Evolutionary conservation across 2,797 vertebrate species (phyloP).

Genomic region (Dromococcyx pavoninus): DNA sequence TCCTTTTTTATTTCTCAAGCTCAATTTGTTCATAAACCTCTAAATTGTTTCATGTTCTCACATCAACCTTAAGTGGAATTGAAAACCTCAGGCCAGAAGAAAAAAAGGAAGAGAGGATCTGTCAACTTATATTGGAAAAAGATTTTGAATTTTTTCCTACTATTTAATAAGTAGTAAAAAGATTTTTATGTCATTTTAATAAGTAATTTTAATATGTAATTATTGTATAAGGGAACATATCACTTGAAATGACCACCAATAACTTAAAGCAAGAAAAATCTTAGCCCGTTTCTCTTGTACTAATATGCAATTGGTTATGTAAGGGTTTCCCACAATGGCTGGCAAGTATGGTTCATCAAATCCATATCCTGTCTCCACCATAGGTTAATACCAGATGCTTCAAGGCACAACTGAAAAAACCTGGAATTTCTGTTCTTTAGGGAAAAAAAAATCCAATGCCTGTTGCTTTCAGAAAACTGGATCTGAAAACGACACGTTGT

Average conservation of each 20-base stretch:
- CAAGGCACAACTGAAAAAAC: not conserved
- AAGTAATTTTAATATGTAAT: not conserved
- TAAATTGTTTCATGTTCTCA: not conserved
- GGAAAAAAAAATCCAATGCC: not conserved
- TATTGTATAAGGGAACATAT: not conserved
- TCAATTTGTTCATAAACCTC: not conserved
- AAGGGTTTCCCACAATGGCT: not conserved
- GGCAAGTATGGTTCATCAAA: not conserved
- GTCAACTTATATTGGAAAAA: not conserved
- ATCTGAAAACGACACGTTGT: not conserved
- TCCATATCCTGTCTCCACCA: fast-evolving
- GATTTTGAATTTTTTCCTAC: not conserved
- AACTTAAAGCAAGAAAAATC: not conserved
- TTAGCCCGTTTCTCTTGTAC: not conserved
- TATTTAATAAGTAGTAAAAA: not conserved
- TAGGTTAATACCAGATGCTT: not conserved
- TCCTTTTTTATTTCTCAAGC: not conserved
- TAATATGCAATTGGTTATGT: not conserved
- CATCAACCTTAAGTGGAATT: not conserved
- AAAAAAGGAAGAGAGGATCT: not conserved
- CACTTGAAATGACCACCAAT: not conserved
- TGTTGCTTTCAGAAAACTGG: not conserved
- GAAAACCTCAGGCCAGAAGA: not conserved
- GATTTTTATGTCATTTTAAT: not conserved
- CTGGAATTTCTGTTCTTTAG: not conserved